These are phyloP conservation scores for Smutsia temminckii DNA, from an alignment of 2,797 vertebrate genomes.

Conservation along the genomic window DNA sequence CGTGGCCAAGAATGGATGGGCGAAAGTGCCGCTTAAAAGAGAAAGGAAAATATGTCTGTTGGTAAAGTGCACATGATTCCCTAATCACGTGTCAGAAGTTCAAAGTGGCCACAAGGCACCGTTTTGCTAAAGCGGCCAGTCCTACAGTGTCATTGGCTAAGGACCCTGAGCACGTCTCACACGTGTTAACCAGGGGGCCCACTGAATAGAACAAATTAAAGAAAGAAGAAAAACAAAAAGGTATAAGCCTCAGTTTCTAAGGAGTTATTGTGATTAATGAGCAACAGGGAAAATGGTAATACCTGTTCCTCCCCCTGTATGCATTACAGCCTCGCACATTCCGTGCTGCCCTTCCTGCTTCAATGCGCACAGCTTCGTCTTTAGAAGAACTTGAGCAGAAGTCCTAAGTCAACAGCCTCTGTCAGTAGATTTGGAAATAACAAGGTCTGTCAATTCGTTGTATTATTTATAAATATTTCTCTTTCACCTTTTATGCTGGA, in stretches of 20 bases:
- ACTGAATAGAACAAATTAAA: background rate
- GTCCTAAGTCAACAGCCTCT: background rate
- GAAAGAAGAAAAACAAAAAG: background rate
- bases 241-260: background rate
- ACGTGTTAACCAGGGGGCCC: background rate
- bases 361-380: background rate
- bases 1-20: background rate
- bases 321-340: background rate
- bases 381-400: background rate
- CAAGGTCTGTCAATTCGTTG: background rate
- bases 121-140: background rate
- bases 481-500: background rate
- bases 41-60: background rate
- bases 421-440: conserved; percentile 62
- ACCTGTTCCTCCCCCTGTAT: background rate
- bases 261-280: background rate
- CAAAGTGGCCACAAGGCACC: background rate
- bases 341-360: background rate
- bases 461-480: conserved; percentile 27
- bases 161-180: background rate
- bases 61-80: background rate
- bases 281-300: background rate
- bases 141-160: background rate
- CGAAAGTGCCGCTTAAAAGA: background rate
- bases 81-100: background rate